Percentiles rank a stretch among this genome's conserved stretches.
phyloP scores from a whole-genome alignment of 2,113 vertebrate species.

The Lontra canadensis region DNA sequence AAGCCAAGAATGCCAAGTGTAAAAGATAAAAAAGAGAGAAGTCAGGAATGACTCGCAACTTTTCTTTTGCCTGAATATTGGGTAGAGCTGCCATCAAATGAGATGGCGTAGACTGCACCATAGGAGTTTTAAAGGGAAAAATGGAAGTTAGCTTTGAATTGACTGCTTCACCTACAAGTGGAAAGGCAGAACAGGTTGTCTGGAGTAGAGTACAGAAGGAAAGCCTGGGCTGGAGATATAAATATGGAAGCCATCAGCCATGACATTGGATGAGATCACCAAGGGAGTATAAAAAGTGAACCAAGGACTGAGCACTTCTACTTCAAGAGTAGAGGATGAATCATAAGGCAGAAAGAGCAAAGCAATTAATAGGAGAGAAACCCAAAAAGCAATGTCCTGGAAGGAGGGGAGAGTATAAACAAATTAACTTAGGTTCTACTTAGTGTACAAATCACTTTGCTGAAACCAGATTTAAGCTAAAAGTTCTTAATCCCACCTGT shows the following conservation, averaged over 20 bases:
- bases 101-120: background rate
- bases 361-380: conserved; percentile 25
- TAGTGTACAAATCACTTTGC: background rate
- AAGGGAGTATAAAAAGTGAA: conserved; percentile 35
- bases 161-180: background rate
- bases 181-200: background rate
- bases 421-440: conserved; percentile 10
- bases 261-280: background rate
- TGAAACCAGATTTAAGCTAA: conserved; percentile 30
- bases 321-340: background rate
- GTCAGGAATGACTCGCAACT: background rate
- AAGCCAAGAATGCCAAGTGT: conserved; percentile 38
- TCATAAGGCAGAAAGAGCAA: background rate
- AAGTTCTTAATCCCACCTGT: background rate
- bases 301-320: background rate
- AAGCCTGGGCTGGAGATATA: background rate
- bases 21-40: conserved; percentile 3
- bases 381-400: background rate
- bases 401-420: background rate
- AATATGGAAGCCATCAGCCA: conserved; percentile 21
- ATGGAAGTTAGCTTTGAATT: background rate
- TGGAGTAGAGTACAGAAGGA: background rate
- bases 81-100: background rate
- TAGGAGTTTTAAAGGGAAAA: background rate
- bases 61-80: background rate